A percentile compares a stretch with the other conserved stretches of the same genome.
phyloP scores from a whole-genome alignment of 2,113 vertebrate genomes.

The Gadus macrocephalus region DNA sequence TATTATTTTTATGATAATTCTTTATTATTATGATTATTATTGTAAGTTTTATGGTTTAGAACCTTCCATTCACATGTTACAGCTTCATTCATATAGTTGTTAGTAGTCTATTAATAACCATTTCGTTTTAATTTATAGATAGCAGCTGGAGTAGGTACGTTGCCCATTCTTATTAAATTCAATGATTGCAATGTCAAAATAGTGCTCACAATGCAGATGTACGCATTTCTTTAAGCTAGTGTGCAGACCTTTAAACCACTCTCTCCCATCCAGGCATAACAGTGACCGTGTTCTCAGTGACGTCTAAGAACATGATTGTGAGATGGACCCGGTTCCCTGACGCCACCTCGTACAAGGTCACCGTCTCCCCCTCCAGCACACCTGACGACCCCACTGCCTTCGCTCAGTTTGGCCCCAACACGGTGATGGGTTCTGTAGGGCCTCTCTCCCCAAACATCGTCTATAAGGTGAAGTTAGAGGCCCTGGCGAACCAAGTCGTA shows the following conservation, averaged over 20 bases:
- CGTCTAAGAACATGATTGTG: constrained; percentile 67
- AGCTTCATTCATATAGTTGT: too few species aligned
- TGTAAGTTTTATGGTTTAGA: too few species aligned
- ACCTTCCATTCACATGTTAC: too few species aligned
- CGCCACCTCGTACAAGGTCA: constrained; percentile 71
- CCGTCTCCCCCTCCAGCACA: constrained; percentile 46
- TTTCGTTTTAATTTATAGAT: too few species aligned
- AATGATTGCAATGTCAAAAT: too few species aligned
- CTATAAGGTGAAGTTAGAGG: constrained; percentile 64
- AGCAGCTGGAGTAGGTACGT: too few species aligned
- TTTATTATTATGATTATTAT: not conserved
- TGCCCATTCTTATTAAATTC: too few species aligned
- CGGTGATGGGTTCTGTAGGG: constrained; percentile 68
- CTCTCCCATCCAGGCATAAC: constrained; percentile 34
- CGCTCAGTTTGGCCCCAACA: constrained; percentile 63
- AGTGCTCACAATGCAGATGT: too few species aligned
- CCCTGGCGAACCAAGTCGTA: constrained; percentile 50
- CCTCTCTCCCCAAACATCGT: constrained; percentile 58
- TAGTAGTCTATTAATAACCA: too few species aligned
- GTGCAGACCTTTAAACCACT: not conserved
- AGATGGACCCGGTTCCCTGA: constrained; percentile 61
- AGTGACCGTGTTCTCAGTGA: constrained; percentile 55
- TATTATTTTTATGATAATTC: too few species aligned
- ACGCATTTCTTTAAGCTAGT: too few species aligned
- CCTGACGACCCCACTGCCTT: constrained; percentile 35